A percentile compares a stretch with the other conserved stretches of the same genome.
Evolutionary conservation across 2,113 vertebrate species (phyloP).

Genomic region (Urocitellus parryii): DNA sequence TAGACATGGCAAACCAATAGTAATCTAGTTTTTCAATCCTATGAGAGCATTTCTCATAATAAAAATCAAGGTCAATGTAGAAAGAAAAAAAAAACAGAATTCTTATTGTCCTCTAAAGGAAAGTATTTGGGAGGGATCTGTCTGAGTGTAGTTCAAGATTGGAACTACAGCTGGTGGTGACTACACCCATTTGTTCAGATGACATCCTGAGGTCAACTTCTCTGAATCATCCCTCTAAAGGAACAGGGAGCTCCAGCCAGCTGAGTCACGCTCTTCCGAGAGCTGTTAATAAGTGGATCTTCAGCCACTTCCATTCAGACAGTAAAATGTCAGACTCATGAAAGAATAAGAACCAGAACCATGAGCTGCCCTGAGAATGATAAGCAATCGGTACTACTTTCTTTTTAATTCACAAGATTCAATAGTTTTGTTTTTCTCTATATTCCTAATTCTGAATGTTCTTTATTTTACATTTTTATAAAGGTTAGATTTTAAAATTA

Average conservation of each 20-base stretch:
- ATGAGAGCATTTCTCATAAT: neutral
- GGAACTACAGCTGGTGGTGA: neutral
- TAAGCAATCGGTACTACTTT: neutral
- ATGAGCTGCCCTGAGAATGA: neutral
- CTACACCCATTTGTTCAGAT: neutral
- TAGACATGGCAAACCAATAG: neutral
- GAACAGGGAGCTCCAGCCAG: neutral
- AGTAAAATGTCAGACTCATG: neutral
- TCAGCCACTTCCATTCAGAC: neutral
- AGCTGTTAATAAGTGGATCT: neutral
- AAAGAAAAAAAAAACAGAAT: neutral
- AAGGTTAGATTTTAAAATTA: constrained; percentile 3
- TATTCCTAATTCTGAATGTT: neutral
- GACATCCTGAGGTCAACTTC: neutral
- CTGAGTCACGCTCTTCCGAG: neutral
- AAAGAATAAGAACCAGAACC: neutral
- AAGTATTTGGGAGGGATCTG: neutral
- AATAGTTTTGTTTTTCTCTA: neutral
- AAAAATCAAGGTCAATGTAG: neutral
- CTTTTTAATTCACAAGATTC: neutral
- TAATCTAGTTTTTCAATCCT: neutral
- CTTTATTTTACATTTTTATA: constrained; percentile 20
- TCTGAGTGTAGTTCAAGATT: neutral
- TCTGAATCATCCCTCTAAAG: constrained; percentile 3
- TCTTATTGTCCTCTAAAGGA: neutral